Evolutionary conservation across 2,888 invertebrate genomes (phyloP).

Genomic region (Lydus trimaculatus): DNA sequence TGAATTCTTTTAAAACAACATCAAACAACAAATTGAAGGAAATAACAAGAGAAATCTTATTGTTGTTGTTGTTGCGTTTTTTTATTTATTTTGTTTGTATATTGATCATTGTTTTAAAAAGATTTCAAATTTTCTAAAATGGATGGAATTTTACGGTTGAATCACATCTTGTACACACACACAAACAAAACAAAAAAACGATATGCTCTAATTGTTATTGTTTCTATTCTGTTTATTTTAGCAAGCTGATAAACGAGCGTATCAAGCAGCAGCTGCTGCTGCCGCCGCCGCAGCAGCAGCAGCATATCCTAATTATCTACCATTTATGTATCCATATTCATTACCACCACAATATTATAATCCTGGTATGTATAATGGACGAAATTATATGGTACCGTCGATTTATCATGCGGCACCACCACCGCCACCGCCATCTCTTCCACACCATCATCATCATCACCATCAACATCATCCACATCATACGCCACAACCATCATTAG

Average conservation of each 20-base stretch:
- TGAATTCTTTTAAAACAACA: background rate
- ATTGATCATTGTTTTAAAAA: constrained; percentile 10
- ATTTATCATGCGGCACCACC: constrained; percentile 49
- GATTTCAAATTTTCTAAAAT: constrained; percentile 6
- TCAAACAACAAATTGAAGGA: background rate
- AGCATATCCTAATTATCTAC: constrained; percentile 56
- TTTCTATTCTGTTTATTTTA: constrained; percentile 31
- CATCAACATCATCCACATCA: background rate
- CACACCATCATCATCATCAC: background rate
- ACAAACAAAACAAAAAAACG: constrained; percentile 18
- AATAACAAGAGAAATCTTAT: constrained; percentile 1
- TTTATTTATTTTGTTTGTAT: no score
- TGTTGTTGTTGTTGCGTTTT: background rate
- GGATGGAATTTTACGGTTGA: constrained; percentile 4
- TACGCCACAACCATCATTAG: background rate
- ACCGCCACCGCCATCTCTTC: background rate
- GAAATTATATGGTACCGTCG: constrained; percentile 52
- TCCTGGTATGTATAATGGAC: constrained; percentile 41
- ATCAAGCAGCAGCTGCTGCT: constrained; percentile 21
- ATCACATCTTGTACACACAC: background rate
- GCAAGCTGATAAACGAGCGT: constrained; percentile 49
- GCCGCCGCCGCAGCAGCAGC: constrained; percentile 26
- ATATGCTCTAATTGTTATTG: constrained; percentile 34
- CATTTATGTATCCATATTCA: constrained; percentile 57
- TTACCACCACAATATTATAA: constrained; percentile 54